phyloP scores from a whole-genome alignment of 2,888 invertebrate genomes.

The Lottia gigantea region DNA sequence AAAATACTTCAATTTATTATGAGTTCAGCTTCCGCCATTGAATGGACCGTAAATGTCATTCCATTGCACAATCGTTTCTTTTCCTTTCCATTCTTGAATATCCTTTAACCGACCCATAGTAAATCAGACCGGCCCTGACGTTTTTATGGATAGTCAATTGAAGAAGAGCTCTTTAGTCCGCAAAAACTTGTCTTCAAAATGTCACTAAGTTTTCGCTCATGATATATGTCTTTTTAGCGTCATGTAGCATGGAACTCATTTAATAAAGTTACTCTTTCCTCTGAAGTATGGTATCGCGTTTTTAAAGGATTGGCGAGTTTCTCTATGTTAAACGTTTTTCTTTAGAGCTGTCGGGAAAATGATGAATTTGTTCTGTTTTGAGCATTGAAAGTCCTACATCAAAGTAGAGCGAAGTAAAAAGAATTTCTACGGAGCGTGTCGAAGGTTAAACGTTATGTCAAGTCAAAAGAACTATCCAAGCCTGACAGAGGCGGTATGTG shows the following conservation, averaged over 20 bases:
- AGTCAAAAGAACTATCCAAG: background rate
- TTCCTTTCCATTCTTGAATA: conserved; percentile 7
- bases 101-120: background rate
- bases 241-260: too few species aligned
- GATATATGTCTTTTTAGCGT: background rate
- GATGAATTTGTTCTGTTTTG: conserved; percentile 4
- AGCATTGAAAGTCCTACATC: conserved; percentile 3
- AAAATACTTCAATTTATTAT: too few species aligned
- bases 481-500: conserved; percentile 7
- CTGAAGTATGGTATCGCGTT: too few species aligned
- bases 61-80: conserved; percentile 9
- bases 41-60: conserved; percentile 5
- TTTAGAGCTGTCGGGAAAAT: background rate
- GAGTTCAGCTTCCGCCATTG: background rate
- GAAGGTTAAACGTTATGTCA: conserved; percentile 8
- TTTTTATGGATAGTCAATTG: conserved; percentile 9
- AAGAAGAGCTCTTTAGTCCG: conserved; percentile 4
- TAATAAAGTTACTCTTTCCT: too few species aligned
- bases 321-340: background rate
- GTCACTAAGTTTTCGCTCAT: background rate
- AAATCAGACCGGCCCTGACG: background rate
- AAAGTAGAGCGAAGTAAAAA: background rate
- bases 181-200: background rate
- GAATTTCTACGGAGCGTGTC: conserved; percentile 11
- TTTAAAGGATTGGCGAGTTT: too few species aligned